Evolutionary conservation across 2,797 vertebrate species (phyloP).

Genomic region (Pampus argenteus): DNA sequence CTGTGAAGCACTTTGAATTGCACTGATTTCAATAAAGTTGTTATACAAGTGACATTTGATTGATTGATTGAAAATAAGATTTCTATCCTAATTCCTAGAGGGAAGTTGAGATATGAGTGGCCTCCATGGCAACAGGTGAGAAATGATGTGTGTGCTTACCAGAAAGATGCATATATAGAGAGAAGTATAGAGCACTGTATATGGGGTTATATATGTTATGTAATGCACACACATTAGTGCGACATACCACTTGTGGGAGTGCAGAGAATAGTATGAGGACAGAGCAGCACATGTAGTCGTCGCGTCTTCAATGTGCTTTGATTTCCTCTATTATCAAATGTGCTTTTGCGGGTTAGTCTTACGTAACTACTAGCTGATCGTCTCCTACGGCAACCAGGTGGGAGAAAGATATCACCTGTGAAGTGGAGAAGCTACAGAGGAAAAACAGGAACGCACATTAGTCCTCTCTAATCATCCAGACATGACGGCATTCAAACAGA

Average conservation of each 20-base stretch:
- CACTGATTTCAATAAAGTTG: not conserved
- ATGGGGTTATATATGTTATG: not conserved
- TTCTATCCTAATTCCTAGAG: not conserved
- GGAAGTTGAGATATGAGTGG: not conserved
- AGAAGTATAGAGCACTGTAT: not conserved
- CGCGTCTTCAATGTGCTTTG: not conserved
- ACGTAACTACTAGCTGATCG: conserved; percentile 28
- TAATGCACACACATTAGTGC: not conserved
- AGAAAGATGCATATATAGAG: not conserved
- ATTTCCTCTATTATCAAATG: conserved; percentile 9
- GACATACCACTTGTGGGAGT: not conserved
- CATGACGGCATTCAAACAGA: conserved; percentile 33
- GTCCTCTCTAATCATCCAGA: conserved; percentile 54
- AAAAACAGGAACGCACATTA: conserved; percentile 47
- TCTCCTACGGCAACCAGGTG: conserved; percentile 29
- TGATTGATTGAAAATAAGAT: not conserved
- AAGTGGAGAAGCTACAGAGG: conserved; percentile 27
- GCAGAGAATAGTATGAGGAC: not conserved
- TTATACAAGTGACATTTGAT: not conserved
- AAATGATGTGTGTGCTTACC: no score
- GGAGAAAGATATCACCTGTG: conserved; percentile 13
- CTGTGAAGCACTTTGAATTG: not conserved
- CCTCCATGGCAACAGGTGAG: conserved; percentile 28
- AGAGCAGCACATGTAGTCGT: not conserved
- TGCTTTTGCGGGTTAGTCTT: conserved; percentile 35